Evolutionary conservation across 2,888 invertebrate species (phyloP).

Genomic region (Mythimna loreyi): DNA sequence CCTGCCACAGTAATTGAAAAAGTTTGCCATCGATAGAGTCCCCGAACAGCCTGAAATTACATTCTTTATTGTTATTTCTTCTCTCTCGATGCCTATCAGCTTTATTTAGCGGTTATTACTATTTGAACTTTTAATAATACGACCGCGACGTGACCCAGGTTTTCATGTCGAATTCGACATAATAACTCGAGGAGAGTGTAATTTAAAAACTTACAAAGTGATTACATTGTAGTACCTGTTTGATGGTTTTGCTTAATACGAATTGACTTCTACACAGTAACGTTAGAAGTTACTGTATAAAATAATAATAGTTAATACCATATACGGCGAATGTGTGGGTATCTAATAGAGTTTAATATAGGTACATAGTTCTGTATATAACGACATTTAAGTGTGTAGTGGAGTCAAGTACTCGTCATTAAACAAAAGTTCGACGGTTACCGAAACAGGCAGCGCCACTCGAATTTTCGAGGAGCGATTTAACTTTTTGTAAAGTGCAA

Average conservation of each 20-base stretch:
- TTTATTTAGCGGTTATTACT: slow-evolving; percentile 84
- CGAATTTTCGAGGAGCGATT: slow-evolving; percentile 80
- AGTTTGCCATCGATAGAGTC: slow-evolving; percentile 85
- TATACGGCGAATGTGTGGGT: slow-evolving; percentile 25
- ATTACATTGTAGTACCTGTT: slow-evolving; percentile 69
- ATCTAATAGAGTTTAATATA: slow-evolving; percentile 26
- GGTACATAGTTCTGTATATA: slow-evolving; percentile 30
- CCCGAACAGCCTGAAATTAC: slow-evolving; percentile 85
- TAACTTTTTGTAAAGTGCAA: slow-evolving; percentile 90
- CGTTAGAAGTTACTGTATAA: slow-evolving; percentile 27
- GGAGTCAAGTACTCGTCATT: slow-evolving; percentile 71
- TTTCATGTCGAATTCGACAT: slow-evolving; percentile 69
- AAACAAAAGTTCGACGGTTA: slow-evolving; percentile 78
- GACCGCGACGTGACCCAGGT: slow-evolving; percentile 69
- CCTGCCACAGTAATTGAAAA: slow-evolving; percentile 85
- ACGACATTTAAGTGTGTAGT: slow-evolving; percentile 56
- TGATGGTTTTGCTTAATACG: slow-evolving; percentile 46
- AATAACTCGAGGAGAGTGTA: slow-evolving; percentile 67
- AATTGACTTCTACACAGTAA: slow-evolving; percentile 48
- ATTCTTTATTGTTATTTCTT: slow-evolving; percentile 81
- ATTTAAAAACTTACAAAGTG: slow-evolving; percentile 80
- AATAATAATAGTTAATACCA: slow-evolving; percentile 37
- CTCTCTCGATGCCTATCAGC: slow-evolving; percentile 82
- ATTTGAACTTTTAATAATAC: slow-evolving; percentile 88
- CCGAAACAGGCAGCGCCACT: slow-evolving; percentile 74